Evolutionary conservation across 1,140 invertebrate genomes (phyloP).

Genomic region (Calephelis virginiensis): DNA sequence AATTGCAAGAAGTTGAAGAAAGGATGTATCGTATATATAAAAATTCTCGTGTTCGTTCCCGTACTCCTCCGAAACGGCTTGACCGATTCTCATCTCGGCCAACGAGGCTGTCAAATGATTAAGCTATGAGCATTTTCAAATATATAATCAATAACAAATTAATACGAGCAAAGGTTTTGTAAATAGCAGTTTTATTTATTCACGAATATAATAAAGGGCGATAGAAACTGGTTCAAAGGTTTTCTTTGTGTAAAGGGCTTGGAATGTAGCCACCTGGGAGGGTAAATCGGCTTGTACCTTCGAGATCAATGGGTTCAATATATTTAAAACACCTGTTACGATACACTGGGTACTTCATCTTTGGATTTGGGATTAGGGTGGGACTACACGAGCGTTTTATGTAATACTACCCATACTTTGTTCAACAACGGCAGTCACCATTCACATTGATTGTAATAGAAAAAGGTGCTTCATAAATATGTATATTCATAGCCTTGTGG

Average conservation of each 20-base stretch:
- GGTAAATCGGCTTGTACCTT: conserved; percentile 16
- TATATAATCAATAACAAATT: no score
- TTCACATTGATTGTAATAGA: no score
- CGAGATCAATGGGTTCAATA: conserved; percentile 5
- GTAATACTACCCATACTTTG: not conserved
- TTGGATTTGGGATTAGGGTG: not conserved
- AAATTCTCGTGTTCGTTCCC: no score
- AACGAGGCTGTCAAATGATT: no score
- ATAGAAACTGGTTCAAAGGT: conserved; percentile 11
- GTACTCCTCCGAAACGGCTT: no score
- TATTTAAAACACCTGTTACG: conserved; percentile 16
- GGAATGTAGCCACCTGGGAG: conserved; percentile 8
- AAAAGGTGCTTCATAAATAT: no score
- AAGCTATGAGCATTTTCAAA: no score
- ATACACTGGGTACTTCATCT: not conserved
- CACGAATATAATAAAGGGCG: not conserved
- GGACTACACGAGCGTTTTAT: not conserved
- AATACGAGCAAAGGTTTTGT: not conserved
- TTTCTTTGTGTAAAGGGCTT: conserved; percentile 5
- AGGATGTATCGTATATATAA: not conserved
- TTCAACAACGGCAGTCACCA: no score
- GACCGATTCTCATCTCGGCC: no score
- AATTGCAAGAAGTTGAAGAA: not conserved
- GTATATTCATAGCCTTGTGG: no score
- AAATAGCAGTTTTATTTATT: not conserved